Conservation (phyloP, 2,113 vertebrate genomes). For the Rhinopomastus cyanomelas region DNA sequence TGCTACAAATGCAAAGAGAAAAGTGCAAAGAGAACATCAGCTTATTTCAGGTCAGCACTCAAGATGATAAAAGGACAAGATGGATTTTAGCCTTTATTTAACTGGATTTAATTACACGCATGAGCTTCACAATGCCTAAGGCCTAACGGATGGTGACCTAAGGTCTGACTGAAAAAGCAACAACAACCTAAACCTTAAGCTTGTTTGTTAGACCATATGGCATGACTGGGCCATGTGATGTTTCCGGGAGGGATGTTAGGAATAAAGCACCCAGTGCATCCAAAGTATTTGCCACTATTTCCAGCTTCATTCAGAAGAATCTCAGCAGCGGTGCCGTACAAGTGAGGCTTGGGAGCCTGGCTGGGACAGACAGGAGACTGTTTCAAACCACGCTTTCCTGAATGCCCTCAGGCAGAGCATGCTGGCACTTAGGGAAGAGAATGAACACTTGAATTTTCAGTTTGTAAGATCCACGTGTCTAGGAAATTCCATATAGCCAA, state of each 20-base stretch:
- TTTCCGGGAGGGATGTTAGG: not conserved
- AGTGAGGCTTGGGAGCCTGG: not conserved
- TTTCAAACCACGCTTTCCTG: not conserved
- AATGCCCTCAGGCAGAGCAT: not conserved
- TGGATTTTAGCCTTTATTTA: conserved; percentile 28
- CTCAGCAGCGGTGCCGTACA: not conserved
- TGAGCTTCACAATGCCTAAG: conserved; percentile 10
- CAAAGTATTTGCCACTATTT: not conserved
- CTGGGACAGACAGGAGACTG: not conserved
- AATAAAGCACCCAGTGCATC: not conserved
- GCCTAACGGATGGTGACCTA: not conserved
- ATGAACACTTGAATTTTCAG: not conserved
- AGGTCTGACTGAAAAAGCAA: not conserved
- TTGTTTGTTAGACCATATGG: not conserved
- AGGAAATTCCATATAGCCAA: not conserved
- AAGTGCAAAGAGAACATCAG: not conserved
- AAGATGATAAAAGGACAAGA: not conserved
- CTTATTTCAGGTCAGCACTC: not conserved
- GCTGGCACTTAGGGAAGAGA: not conserved
- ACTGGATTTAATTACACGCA: conserved; percentile 13
- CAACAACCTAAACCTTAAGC: conserved; percentile 12
- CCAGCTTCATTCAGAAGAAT: not conserved
- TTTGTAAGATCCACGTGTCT: not conserved
- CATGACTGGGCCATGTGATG: not conserved
- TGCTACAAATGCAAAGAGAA: not conserved